These are phyloP conservation scores for Pangasianodon gigas DNA, from an alignment of 2,113 vertebrate genomes.

Conservation along the genomic window DNA sequence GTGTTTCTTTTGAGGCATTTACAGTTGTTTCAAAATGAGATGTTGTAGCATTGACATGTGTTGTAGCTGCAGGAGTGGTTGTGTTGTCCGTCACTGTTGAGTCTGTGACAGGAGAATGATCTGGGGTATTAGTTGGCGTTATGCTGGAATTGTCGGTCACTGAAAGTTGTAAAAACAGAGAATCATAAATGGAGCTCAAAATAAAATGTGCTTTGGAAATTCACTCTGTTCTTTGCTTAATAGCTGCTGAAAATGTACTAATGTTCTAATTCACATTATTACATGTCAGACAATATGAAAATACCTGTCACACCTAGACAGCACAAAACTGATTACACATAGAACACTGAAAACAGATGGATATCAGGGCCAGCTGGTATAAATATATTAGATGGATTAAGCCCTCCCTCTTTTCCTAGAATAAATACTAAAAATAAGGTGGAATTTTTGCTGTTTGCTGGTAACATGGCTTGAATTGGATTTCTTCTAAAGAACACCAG, in stretches of 20 bases:
- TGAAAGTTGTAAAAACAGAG: not conserved
- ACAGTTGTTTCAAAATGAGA: not conserved
- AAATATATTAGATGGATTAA: not conserved
- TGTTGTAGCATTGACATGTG: not conserved
- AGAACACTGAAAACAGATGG: no score
- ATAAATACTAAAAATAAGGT: no score
- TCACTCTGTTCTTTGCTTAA: not conserved
- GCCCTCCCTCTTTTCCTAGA: no score
- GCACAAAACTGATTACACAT: not conserved
- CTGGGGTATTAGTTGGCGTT: not conserved
- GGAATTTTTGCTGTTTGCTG: not conserved
- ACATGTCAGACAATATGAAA: not conserved
- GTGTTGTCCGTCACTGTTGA: not conserved
- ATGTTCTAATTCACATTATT: not conserved
- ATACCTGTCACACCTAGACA: not conserved
- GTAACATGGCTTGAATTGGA: no score
- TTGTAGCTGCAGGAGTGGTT: not conserved
- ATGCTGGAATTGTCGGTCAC: not conserved
- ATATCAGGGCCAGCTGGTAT: not conserved
- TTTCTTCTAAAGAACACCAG: not conserved
- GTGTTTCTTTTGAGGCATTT: not conserved
- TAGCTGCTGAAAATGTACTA: not conserved
- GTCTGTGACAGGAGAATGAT: not conserved
- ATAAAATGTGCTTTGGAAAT: not conserved
- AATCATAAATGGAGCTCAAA: not conserved